Percentiles rank a stretch among this genome's conserved stretches.
phyloP scores from a whole-genome alignment of 2,797 vertebrate species.

The Melanogrammus aeglefinus region DNA sequence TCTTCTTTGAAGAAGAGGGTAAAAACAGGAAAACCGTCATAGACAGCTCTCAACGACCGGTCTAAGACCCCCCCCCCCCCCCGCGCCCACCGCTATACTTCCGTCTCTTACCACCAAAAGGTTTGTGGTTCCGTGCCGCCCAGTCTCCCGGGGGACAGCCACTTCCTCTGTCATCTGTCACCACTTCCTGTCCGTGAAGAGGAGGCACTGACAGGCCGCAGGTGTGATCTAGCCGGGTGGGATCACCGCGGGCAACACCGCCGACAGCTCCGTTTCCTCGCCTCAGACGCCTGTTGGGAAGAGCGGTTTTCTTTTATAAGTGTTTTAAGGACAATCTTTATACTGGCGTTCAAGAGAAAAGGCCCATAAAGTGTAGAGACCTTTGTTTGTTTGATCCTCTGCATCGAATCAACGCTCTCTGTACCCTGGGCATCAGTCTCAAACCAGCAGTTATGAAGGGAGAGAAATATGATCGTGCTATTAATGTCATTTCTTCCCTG shows the following conservation, averaged over 20 bases:
- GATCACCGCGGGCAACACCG: conserved; percentile 28
- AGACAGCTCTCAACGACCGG: conserved; percentile 32
- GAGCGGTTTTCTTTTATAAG: neutral
- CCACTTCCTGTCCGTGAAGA: conserved; percentile 70
- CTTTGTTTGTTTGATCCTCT: too few relatives aligned
- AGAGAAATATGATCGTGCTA: neutral
- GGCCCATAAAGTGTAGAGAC: too few relatives aligned
- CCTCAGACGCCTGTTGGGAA: neutral
- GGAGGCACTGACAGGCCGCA: conserved; percentile 70
- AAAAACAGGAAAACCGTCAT: neutral
- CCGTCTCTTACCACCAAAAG: conserved; percentile 45
- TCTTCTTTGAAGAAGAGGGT: conserved; percentile 40
- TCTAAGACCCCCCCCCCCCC: conserved; percentile 49
- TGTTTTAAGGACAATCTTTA: neutral
- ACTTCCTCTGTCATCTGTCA: conserved; percentile 74
- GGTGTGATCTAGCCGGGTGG: conserved; percentile 65
- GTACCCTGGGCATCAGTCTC: conserved; percentile 60
- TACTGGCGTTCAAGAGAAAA: too few relatives aligned
- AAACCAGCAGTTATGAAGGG: conserved; percentile 12
- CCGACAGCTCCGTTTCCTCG: neutral
- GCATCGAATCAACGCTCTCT: conserved; percentile 58
- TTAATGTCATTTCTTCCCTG: neutral
- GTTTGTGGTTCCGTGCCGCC: conserved; percentile 15
- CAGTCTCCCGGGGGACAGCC: conserved; percentile 55
- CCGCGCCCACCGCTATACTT: conserved; percentile 47